Evolutionary conservation across 30 jellyfish, hydroid and myxozoan species (phyloP).

Genomic region (Aurelia coerulea): DNA sequence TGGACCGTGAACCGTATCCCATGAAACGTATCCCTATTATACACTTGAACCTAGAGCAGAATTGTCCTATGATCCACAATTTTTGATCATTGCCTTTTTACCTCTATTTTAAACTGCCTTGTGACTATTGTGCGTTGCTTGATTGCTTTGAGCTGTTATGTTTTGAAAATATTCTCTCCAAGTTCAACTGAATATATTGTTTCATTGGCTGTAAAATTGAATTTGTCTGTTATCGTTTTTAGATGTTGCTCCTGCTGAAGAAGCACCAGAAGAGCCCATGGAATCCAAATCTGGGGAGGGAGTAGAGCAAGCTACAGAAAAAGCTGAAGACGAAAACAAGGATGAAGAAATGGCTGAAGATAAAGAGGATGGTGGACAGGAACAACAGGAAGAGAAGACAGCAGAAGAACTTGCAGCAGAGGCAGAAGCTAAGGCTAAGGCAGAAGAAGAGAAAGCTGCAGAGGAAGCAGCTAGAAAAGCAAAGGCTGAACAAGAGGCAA

Average conservation of each 20-base stretch:
- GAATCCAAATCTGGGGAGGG: background rate
- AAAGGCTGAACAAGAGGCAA: constrained; percentile 52
- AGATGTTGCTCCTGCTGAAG: no score
- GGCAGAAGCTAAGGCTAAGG: constrained; percentile 16
- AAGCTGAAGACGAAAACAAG: constrained; percentile 1
- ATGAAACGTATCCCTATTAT: background rate
- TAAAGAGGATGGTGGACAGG: constrained; percentile 45
- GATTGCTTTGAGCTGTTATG: background rate
- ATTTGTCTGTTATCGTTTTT: background rate
- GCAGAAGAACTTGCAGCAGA: constrained; percentile 8
- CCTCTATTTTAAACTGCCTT: background rate
- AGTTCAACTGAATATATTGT: background rate
- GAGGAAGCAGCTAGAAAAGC: constrained; percentile 70
- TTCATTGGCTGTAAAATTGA: background rate
- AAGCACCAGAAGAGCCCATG: background rate
- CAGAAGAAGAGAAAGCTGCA: constrained; percentile 45
- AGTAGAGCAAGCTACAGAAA: background rate
- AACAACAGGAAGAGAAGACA: background rate
- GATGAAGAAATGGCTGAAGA: constrained; percentile 18
- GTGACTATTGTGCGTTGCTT: background rate
- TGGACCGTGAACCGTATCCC: background rate
- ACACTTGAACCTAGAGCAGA: background rate
- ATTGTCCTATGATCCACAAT: background rate
- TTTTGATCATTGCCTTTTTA: no score
- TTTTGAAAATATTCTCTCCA: no score